Percentiles rank a stretch among this genome's conserved stretches.
phyloP scores from a whole-genome alignment of 2,888 invertebrate species.

The Tanytarsus gracilentus region DNA sequence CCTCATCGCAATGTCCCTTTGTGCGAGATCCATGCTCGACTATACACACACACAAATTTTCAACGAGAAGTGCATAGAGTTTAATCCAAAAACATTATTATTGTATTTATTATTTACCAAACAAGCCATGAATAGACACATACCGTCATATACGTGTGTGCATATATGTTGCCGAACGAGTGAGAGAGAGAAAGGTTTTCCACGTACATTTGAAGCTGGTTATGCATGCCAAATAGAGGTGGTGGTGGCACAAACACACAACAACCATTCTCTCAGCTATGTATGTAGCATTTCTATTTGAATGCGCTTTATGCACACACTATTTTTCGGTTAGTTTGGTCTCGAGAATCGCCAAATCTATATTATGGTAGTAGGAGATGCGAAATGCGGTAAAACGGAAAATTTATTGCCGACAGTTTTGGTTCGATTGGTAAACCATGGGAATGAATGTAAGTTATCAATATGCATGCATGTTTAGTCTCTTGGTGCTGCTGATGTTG shows the following conservation, averaged over 20 bases:
- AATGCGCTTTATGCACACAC: conserved; percentile 21
- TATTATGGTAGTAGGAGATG: not conserved
- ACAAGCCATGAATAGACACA: conserved; percentile 16
- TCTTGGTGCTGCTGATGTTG: too few relatives aligned
- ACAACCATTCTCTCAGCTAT: not conserved
- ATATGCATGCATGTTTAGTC: conserved; percentile 24
- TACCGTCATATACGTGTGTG: not conserved
- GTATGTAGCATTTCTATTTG: conserved; percentile 11
- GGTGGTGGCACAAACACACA: too few relatives aligned
- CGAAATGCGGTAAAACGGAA: conserved; percentile 6
- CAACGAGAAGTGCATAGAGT: not conserved
- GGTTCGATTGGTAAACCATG: conserved; percentile 19
- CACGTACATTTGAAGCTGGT: not conserved
- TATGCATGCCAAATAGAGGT: conserved; percentile 5
- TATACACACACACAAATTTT: not conserved
- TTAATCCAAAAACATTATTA: conserved; percentile 25
- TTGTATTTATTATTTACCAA: conserved; percentile 28
- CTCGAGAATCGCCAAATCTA: not conserved
- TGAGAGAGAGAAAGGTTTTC: not conserved
- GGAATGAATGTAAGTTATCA: conserved; percentile 26
- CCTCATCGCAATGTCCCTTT: not conserved
- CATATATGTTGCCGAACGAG: not conserved
- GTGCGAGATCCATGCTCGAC: not conserved
- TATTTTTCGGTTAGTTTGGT: conserved; percentile 24
- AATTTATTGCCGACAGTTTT: conserved; percentile 28